A percentile compares a stretch with the other conserved stretches of the same genome.
Conservation (phyloP, 2,797 vertebrate genomes). For the Sandelia bainsii region DNA sequence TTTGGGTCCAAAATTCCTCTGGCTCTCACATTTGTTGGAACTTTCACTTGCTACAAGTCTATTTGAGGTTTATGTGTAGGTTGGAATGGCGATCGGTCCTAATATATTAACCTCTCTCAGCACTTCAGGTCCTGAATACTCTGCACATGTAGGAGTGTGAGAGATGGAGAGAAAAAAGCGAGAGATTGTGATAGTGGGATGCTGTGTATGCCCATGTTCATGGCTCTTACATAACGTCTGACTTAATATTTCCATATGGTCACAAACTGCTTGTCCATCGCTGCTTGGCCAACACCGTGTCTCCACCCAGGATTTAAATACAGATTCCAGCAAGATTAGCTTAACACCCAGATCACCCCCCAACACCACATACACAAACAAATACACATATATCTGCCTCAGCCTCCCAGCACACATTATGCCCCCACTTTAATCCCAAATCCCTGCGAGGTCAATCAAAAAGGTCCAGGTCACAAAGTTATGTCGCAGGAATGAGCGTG, state of each 20-base stretch:
- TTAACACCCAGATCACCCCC: conserved; percentile 33
- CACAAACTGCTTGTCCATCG: conserved; percentile 20
- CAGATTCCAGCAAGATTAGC: conserved; percentile 65
- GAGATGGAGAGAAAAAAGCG: conserved; percentile 18
- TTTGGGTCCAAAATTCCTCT: no score
- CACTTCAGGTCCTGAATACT: conserved; percentile 47
- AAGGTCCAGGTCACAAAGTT: conserved; percentile 69
- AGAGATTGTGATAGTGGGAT: conserved; percentile 44
- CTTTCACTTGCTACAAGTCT: conserved; percentile 36
- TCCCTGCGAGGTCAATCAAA: conserved; percentile 63
- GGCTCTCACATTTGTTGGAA: no score
- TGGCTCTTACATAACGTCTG: conserved; percentile 65
- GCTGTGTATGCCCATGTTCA: conserved; percentile 25
- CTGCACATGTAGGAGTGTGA: conserved; percentile 58
- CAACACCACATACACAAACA: conserved; percentile 14
- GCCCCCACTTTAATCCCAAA: conserved; percentile 52
- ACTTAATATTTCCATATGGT: conserved; percentile 54
- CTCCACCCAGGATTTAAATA: conserved; percentile 44
- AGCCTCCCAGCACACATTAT: conserved; percentile 31
- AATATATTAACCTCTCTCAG: conserved; percentile 68
- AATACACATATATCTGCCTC: conserved; percentile 6
- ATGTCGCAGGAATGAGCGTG: conserved; percentile 10
- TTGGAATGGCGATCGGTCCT: conserved; percentile 52
- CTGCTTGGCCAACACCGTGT: conserved; percentile 27
- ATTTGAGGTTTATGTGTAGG: conserved; percentile 64